Conservation (phyloP, 1,140 invertebrate species). For the Zophobas morio region DNA sequence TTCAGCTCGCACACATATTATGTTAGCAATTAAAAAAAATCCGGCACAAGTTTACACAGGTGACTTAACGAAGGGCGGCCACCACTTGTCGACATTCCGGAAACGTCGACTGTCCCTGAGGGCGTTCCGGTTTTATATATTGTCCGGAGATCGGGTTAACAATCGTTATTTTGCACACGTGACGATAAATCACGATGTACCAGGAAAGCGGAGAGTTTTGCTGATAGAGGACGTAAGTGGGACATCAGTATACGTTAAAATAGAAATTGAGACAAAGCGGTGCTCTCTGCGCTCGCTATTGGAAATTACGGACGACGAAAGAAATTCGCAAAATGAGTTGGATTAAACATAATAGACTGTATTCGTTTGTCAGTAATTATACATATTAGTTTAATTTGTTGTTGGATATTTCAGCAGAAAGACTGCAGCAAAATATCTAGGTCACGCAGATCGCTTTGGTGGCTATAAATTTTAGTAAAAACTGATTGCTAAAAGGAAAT, state of each 20-base stretch:
- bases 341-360: too few relatives aligned
- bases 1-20: background rate
- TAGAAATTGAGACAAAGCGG: too few relatives aligned
- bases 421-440: too few relatives aligned
- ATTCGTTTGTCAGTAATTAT: too few relatives aligned
- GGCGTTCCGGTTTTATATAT: constrained; percentile 34
- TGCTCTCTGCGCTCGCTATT: too few relatives aligned
- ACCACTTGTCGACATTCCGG: constrained; percentile 45
- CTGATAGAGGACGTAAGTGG: background rate
- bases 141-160: constrained; percentile 30
- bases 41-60: background rate
- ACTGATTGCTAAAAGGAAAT: constrained; percentile 20
- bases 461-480: too few relatives aligned
- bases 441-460: too few relatives aligned
- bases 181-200: constrained; percentile 25
- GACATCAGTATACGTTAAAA: background rate
- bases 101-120: constrained; percentile 23
- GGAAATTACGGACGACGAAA: too few relatives aligned
- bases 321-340: too few relatives aligned
- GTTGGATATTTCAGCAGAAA: too few relatives aligned
- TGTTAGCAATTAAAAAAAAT: background rate
- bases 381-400: too few relatives aligned
- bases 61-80: constrained; percentile 2
- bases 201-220: constrained; percentile 9
- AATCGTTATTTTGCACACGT: constrained; percentile 40